These are phyloP conservation scores for Cassiopea andromeda DNA, from an alignment of 30 jellyfish, hydroid and myxozoan genomes.

Conservation along the genomic window DNA sequence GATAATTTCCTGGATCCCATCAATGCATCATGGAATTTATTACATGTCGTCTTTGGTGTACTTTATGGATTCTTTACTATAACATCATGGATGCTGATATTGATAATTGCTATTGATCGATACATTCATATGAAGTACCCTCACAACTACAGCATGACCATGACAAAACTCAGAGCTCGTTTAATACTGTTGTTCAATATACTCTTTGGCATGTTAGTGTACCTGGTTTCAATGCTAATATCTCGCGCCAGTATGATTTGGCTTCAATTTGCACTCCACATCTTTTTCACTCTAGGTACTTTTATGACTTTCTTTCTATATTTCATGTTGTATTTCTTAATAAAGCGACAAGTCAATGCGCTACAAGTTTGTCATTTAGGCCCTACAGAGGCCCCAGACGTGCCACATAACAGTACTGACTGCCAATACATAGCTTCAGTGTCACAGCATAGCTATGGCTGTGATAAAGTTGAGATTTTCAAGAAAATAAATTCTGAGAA, in stretches of 20 bases:
- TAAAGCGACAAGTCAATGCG: background rate
- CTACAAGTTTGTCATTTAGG: no score
- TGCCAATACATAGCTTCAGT: no score
- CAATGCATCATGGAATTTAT: no score
- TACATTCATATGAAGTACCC: background rate
- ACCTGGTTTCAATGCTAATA: background rate
- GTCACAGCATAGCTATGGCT: no score
- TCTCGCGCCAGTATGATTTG: background rate
- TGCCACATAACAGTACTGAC: no score
- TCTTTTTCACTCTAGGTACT: background rate
- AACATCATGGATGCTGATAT: no score
- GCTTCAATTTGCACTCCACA: background rate
- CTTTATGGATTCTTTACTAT: no score
- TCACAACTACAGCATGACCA: background rate
- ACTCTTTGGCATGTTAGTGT: background rate
- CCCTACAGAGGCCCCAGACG: no score
- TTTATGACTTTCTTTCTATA: background rate
- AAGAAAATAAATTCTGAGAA: no score
- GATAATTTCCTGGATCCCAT: no score
- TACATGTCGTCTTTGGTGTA: no score
- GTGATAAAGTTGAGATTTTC: no score
- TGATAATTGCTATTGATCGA: background rate
- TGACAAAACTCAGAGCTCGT: slow-evolving; percentile 1
- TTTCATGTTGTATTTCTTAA: background rate
- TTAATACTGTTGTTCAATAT: background rate